phyloP scores from a whole-genome alignment of 1,140 invertebrate genomes.

The Gonatopus flavifemur region DNA sequence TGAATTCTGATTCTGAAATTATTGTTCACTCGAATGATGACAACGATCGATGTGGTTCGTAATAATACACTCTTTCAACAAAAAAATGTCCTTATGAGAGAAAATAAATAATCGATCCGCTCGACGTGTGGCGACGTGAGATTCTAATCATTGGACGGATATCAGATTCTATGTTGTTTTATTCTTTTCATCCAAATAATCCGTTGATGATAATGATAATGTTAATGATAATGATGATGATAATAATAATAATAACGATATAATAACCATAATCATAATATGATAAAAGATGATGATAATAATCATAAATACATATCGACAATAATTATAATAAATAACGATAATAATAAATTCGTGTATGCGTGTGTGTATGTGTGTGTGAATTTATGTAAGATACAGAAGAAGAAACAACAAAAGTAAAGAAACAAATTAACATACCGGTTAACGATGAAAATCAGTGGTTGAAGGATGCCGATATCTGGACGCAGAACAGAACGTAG shows the following conservation, averaged over 20 bases:
- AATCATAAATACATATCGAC: no score
- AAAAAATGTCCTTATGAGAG: no score
- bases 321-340: constrained; percentile 13
- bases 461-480: constrained; percentile 51
- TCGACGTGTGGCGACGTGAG: not conserved
- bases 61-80: no score
- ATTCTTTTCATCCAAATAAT: not conserved
- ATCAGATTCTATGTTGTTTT: no score
- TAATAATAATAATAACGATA: constrained; percentile 10
- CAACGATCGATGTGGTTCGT: no score
- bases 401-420: constrained; percentile 51
- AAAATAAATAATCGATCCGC: no score
- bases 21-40: no score
- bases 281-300: no score
- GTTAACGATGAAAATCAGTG: constrained; percentile 59
- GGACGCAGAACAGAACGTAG: constrained; percentile 51
- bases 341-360: constrained; percentile 21
- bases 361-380: not conserved
- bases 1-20: no score
- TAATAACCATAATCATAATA: constrained; percentile 18
- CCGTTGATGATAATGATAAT: not conserved
- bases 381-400: constrained; percentile 2
- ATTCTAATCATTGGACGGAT: no score
- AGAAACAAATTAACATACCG: constrained; percentile 59
- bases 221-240: constrained; percentile 1